Conservation (phyloP, 2,797 vertebrate genomes). For the Diplodus puntazzo region DNA sequence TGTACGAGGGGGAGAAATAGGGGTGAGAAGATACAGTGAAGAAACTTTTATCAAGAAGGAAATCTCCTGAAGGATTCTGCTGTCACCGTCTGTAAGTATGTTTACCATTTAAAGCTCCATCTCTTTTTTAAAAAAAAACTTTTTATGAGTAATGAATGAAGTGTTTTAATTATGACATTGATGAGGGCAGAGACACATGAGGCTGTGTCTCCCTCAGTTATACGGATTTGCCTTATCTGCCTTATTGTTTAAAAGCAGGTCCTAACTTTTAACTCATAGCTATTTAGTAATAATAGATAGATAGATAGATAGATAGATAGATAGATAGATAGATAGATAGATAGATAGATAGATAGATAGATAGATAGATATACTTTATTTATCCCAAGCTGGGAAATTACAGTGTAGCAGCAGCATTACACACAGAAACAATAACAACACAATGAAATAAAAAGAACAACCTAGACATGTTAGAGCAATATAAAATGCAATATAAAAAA, state of each 20-base stretch:
- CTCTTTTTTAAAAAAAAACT: too few relatives aligned
- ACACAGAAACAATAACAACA: too few relatives aligned
- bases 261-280: background rate
- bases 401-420: too few relatives aligned
- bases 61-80: conserved; percentile 16
- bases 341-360: too few relatives aligned
- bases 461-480: too few relatives aligned
- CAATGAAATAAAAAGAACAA: too few relatives aligned
- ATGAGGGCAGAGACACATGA: background rate
- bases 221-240: background rate
- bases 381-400: too few relatives aligned
- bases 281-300: background rate
- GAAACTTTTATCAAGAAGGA: conserved; percentile 17
- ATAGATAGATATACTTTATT: too few relatives aligned
- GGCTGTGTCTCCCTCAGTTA: background rate
- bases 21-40: background rate
- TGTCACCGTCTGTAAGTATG: conserved; percentile 49
- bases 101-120: background rate
- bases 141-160: too few relatives aligned
- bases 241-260: background rate
- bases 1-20: conserved; percentile 38
- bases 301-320: too few relatives aligned
- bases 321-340: too few relatives aligned
- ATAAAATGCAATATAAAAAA: too few relatives aligned
- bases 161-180: background rate